Conservation (phyloP, 2,113 vertebrate genomes). For the Thymallus thymallus region DNA sequence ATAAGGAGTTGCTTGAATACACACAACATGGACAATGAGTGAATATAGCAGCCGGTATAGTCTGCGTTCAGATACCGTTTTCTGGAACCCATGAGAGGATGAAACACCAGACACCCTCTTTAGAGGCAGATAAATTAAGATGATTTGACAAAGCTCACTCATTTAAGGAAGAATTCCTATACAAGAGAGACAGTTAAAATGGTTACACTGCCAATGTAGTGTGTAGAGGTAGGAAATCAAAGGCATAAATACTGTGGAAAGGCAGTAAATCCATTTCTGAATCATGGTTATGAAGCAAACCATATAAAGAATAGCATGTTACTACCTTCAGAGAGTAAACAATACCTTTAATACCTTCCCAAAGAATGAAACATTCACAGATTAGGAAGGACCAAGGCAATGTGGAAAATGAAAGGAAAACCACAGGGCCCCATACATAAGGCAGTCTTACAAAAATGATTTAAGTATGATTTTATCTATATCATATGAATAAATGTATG, state of each 20-base stretch:
- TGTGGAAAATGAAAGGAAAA: not conserved
- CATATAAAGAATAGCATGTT: not conserved
- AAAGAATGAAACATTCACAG: not conserved
- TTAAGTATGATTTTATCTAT: not conserved
- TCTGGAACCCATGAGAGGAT: not conserved
- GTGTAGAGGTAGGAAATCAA: not conserved
- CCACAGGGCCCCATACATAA: not conserved
- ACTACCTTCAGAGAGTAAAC: not conserved
- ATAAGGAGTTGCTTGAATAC: conserved; percentile 1
- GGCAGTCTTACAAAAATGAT: not conserved
- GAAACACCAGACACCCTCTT: not conserved
- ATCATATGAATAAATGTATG: too few species aligned
- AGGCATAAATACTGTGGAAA: not conserved
- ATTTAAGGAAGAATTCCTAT: not conserved
- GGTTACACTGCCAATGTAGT: not conserved
- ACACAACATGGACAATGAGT: not conserved
- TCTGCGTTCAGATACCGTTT: not conserved
- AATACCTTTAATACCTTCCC: not conserved
- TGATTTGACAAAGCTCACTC: not conserved
- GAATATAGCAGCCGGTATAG: not conserved
- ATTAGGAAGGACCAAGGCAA: not conserved
- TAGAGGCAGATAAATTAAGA: too few species aligned
- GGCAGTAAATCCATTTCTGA: not conserved
- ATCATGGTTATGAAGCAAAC: not conserved
- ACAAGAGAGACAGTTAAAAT: not conserved